Percentiles rank a stretch among this genome's conserved stretches.
These are phyloP conservation scores for Liodrosophila aerea DNA, from an alignment of 2,888 invertebrate genomes.

Conservation along the genomic window DNA sequence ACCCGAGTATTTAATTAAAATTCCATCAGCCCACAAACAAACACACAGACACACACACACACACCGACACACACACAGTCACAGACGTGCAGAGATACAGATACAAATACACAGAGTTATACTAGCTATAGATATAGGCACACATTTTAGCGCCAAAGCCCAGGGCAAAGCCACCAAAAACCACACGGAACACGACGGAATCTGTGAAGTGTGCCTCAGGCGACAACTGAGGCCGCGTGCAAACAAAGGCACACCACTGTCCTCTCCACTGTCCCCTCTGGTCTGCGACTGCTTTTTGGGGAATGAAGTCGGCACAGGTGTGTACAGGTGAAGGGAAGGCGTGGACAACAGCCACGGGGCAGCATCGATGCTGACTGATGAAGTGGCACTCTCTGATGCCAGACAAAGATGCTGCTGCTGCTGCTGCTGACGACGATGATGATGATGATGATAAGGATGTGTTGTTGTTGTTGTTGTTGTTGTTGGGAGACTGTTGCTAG, in stretches of 20 bases:
- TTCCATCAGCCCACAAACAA: constrained; percentile 67
- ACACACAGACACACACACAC: constrained; percentile 30
- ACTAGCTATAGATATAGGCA: constrained; percentile 22
- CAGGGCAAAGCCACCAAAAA: constrained; percentile 66
- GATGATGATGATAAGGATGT: constrained; percentile 3
- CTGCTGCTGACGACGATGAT: background rate
- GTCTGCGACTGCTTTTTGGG: too few species aligned
- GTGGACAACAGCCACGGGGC: constrained; percentile 44
- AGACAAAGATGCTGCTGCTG: constrained; percentile 15
- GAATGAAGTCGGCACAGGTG: constrained; percentile 31
- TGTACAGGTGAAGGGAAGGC: constrained; percentile 55
- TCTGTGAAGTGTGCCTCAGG: constrained; percentile 58
- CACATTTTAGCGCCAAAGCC: constrained; percentile 68
- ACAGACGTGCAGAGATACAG: constrained; percentile 1
- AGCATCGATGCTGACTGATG: constrained; percentile 73
- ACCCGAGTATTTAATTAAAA: constrained; percentile 76
- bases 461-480: constrained; percentile 1
- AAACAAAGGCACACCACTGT: constrained; percentile 61
- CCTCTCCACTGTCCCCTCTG: too few species aligned
- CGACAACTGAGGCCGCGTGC: constrained; percentile 43
- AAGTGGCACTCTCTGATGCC: constrained; percentile 65
- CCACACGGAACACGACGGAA: constrained; percentile 56
- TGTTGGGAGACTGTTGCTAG: constrained; percentile 3
- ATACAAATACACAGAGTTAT: constrained; percentile 9
- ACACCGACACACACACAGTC: constrained; percentile 9